phyloP scores from a whole-genome alignment of 2,797 vertebrate genomes.

The Heterohyrax brucei region DNA sequence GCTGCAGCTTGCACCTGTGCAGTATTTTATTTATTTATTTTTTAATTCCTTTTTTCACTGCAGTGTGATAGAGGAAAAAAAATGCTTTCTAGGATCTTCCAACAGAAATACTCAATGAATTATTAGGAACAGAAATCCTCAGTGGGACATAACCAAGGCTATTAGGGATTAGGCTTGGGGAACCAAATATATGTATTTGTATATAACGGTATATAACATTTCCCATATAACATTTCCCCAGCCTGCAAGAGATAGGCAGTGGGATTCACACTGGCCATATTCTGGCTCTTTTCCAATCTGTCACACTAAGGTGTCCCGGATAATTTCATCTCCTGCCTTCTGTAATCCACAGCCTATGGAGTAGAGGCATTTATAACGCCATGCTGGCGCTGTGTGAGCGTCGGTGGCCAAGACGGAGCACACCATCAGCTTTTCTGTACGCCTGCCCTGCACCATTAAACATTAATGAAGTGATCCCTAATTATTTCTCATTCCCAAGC shows the following conservation, averaged over 20 bases:
- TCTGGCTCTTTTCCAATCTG: conserved; percentile 73
- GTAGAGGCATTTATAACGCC: not conserved
- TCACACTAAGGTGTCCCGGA: not conserved
- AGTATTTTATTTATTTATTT: conserved; percentile 85
- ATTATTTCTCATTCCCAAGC: conserved; percentile 71
- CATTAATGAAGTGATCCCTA: conserved; percentile 79
- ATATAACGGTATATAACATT: conserved; percentile 47
- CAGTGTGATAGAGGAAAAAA: conserved; percentile 80
- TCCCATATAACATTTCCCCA: conserved; percentile 41
- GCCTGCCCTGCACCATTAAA: conserved; percentile 64
- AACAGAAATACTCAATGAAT: conserved; percentile 82
- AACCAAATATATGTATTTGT: conserved; percentile 8
- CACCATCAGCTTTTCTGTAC: conserved; percentile 41
- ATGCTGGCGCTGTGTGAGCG: not conserved
- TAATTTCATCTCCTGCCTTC: conserved; percentile 44
- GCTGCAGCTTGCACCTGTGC: conserved; percentile 91
- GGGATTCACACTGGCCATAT: conserved; percentile 42
- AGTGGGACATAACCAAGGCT: conserved; percentile 68
- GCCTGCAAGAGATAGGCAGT: not conserved
- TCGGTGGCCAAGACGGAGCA: conserved; percentile 1
- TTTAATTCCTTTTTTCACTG: conserved; percentile 87
- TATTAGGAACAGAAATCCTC: conserved; percentile 84
- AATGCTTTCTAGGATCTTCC: conserved; percentile 84
- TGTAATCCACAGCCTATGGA: not conserved
- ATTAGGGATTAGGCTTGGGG: conserved; percentile 79